Evolutionary conservation across 2,888 invertebrate species (phyloP).

Genomic region (Galeruca laticollis): DNA sequence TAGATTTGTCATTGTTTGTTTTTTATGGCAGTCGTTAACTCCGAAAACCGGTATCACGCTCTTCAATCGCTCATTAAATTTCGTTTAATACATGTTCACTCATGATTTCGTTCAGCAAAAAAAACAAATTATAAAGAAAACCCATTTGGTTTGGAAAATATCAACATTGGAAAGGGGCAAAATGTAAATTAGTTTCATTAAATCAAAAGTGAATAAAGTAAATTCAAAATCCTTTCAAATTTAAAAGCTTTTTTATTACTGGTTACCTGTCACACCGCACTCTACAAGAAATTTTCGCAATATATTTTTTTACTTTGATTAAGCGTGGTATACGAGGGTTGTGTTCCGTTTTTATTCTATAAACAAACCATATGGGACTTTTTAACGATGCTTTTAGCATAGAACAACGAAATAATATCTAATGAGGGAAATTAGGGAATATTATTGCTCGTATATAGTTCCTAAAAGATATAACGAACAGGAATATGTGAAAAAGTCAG

Average conservation of each 20-base stretch:
- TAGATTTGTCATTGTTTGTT: slow-evolving; percentile 26
- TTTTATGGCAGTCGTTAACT: slow-evolving; percentile 21
- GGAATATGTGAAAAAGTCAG: too few species aligned
- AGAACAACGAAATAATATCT: too few species aligned
- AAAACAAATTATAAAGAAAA: background rate
- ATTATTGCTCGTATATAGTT: too few species aligned
- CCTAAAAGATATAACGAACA: too few species aligned
- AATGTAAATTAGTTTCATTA: background rate
- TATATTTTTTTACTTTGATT: background rate
- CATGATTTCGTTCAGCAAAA: background rate
- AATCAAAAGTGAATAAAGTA: background rate
- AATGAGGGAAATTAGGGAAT: too few species aligned
- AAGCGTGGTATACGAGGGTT: too few species aligned
- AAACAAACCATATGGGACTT: too few species aligned
- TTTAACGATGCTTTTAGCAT: too few species aligned
- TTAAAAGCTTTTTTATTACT: background rate
- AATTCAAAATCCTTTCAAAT: background rate
- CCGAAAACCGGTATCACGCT: background rate
- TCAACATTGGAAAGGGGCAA: background rate
- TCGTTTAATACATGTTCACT: background rate
- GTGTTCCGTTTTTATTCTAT: too few species aligned
- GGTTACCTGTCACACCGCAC: background rate
- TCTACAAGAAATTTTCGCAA: background rate
- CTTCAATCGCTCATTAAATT: slow-evolving; percentile 17
- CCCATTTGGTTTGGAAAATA: background rate